Conservation (phyloP, 1,140 invertebrate species). For the Diabrotica virgifera region DNA sequence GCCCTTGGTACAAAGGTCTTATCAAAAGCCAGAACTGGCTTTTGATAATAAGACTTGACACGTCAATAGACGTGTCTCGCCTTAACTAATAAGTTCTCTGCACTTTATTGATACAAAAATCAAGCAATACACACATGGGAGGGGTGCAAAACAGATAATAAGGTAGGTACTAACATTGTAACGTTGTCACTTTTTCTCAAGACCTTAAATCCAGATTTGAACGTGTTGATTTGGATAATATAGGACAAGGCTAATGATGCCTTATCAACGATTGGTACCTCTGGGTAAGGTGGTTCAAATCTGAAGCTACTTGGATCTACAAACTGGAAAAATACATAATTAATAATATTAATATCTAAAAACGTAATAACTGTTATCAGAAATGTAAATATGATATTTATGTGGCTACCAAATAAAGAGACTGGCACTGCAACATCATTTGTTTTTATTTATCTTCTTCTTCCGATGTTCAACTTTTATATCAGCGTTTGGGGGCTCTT, state of each 20-base stretch:
- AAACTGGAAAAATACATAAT: constrained; percentile 52
- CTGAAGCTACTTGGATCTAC: constrained; percentile 58
- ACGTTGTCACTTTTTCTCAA: constrained; percentile 54
- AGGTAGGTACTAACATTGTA: constrained; percentile 55
- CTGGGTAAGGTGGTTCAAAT: constrained; percentile 64
- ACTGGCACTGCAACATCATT: no score
- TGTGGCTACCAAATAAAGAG: no score
- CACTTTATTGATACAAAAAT: no score
- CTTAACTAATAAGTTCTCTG: no score
- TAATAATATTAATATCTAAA: background rate
- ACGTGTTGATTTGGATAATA: constrained; percentile 54
- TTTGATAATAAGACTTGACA: no score
- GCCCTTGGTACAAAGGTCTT: no score
- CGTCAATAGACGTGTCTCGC: no score
- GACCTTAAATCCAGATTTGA: constrained; percentile 59
- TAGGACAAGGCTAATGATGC: constrained; percentile 52
- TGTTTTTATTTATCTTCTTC: no score
- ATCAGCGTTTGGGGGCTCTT: no score
- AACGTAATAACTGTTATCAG: background rate
- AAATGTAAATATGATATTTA: background rate
- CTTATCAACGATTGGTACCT: constrained; percentile 53
- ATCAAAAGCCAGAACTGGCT: no score
- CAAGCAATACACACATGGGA: background rate
- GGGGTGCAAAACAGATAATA: no score
- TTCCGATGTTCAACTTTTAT: no score